phyloP scores from a whole-genome alignment of 2,888 invertebrate species.

The Drosophila yooni region DNA sequence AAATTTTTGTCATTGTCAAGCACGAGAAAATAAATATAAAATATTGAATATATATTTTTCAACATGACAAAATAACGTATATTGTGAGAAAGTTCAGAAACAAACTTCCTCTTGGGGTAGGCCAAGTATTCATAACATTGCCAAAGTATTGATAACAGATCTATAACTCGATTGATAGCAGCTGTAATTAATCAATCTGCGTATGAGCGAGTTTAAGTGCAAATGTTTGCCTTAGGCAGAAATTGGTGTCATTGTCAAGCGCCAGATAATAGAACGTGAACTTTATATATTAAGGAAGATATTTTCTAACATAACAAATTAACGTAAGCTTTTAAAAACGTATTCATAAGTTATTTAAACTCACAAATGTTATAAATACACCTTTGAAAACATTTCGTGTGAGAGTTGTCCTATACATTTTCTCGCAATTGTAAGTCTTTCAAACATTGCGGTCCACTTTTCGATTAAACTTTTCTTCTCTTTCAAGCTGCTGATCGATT shows the following conservation, averaged over 20 bases:
- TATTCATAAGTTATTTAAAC: background rate
- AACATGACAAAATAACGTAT: background rate
- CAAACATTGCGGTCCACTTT: background rate
- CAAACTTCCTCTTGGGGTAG: background rate
- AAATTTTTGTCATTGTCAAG: background rate
- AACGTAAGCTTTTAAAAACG: background rate
- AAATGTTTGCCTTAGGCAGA: background rate
- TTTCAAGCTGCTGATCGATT: background rate
- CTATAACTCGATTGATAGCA: background rate
- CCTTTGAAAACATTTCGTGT: background rate
- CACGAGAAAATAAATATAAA: background rate
- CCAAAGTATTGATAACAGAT: background rate
- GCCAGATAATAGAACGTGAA: background rate
- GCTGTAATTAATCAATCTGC: background rate
- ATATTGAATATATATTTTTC: background rate
- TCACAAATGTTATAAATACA: background rate
- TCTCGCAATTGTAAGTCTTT: background rate
- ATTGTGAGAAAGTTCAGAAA: background rate
- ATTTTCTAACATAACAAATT: background rate
- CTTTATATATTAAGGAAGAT: background rate
- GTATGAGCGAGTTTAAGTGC: constrained; percentile 2
- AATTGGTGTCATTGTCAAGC: background rate
- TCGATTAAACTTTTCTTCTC: background rate
- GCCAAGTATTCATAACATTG: background rate
- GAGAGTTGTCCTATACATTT: background rate